Evolutionary conservation across 2,113 vertebrate species (phyloP), one percentile per base, ranked within the genome.

Genomic region (Phoenicopterus ruber): DNA sequence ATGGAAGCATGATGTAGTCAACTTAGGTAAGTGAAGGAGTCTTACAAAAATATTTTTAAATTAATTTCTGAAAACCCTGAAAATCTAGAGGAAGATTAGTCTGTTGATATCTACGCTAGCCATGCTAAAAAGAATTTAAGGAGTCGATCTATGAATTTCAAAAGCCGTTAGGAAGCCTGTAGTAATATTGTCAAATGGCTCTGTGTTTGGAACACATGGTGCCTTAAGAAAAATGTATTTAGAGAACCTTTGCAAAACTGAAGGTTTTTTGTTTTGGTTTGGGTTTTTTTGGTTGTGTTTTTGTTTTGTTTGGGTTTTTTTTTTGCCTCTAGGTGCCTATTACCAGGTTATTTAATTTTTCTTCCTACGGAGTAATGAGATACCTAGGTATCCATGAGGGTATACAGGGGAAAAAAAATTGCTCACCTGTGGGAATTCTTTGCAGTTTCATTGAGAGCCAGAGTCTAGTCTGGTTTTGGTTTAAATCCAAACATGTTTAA

Each of bases 201-300:
- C 54, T 84, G 15, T 67, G 36, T 46, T 77, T 16, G 34, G 66
- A 95, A 69, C 13, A 7, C 38, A 6, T 46, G 86, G 18, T 50
- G 11, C 31, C 50, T 40, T 66, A 70, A 52, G 66, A 54, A 76
- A 73, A 91, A 55, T 28, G 3, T 25, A 25, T 81, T 59, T 82
- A 44, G 57, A 90, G 63, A 94, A 86, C n/a, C 20, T 69, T 86
- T 32, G 47, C 17, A 86, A 80, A 86, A 50, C 32, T 77, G 28
- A 38, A 47, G 29, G 1, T 11, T 52, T 82, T 66, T 50, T 15
- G 42, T 3, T 72, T 71, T 88, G 49, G 1, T n/a, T 84, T 61
- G 29, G 17, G 1, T 0, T 10, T 32, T 84, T 76, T 72, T 72
- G 31, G 10, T 32, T 42, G 16, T 61, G 14, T 0, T 72, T 55